phyloP scores from a whole-genome alignment of 35 echinoderm and acorn worm genomes.

The Ptychodera flava region DNA sequence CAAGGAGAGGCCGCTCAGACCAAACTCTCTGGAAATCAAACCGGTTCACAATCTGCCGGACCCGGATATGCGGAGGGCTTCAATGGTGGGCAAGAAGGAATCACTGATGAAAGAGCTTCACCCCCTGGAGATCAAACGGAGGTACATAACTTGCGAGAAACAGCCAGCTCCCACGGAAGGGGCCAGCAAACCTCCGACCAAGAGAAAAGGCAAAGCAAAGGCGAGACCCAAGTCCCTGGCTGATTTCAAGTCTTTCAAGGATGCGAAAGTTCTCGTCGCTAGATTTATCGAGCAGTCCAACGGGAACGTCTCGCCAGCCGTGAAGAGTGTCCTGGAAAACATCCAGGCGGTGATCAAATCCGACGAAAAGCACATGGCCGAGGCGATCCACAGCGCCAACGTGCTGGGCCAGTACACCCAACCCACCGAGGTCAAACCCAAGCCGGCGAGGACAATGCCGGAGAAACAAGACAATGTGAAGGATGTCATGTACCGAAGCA shows the following conservation, averaged over 20 bases:
- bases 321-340: slow-evolving; percentile 6
- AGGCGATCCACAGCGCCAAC: slow-evolving; percentile 8
- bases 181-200: neutral
- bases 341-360: slow-evolving; percentile 4
- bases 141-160: neutral
- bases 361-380: slow-evolving; percentile 8
- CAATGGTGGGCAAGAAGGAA: neutral
- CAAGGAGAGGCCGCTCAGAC: neutral
- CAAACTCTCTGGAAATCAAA: neutral
- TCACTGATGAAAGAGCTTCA: neutral
- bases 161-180: neutral
- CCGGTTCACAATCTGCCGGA: neutral
- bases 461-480: neutral
- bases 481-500: neutral
- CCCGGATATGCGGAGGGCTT: neutral
- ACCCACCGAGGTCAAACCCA: neutral
- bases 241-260: slow-evolving; percentile 10
- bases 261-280: neutral
- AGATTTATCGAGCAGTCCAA: slow-evolving; percentile 10
- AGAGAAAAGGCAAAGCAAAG: neutral
- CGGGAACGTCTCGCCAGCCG: neutral
- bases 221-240: slow-evolving; percentile 6
- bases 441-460: neutral
- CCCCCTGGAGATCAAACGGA: neutral
- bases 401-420: slow-evolving; percentile 4